Conservation (phyloP, 2,113 vertebrate genomes). For the Struthio camelus region DNA sequence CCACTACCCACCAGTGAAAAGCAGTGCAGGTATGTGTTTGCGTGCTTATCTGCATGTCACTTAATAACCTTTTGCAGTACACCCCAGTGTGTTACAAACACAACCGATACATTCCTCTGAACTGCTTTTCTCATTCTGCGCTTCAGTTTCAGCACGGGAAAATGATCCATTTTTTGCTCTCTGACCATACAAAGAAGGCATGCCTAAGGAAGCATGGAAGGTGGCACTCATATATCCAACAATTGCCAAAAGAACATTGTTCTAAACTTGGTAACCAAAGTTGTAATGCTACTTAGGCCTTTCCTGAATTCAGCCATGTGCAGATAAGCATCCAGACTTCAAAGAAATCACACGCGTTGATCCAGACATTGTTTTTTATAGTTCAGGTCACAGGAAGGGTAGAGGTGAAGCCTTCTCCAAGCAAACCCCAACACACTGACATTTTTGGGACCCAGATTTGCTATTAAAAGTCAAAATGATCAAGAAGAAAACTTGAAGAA, state of each 20-base stretch:
- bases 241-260: too few species aligned
- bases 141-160: not conserved
- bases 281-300: too few species aligned
- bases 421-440: fast-evolving
- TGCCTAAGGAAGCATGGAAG: not conserved
- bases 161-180: not conserved
- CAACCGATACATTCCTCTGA: not conserved
- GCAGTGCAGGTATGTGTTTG: not conserved
- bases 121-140: not conserved
- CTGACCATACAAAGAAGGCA: not conserved
- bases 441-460: not conserved
- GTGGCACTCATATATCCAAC: not conserved
- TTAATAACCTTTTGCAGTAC: not conserved
- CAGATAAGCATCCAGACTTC: too few species aligned
- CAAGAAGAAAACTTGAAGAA: not conserved
- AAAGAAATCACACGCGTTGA: too few species aligned
- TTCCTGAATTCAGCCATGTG: too few species aligned
- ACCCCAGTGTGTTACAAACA: not conserved
- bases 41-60: not conserved
- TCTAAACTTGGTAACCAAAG: too few species aligned
- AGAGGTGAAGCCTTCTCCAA: not conserved
- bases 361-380: too few species aligned
- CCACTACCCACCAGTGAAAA: not conserved
- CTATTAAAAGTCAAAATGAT: not conserved
- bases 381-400: too few species aligned